phyloP scores from a whole-genome alignment of 2,888 invertebrate species.

The Orthosia cruda region DNA sequence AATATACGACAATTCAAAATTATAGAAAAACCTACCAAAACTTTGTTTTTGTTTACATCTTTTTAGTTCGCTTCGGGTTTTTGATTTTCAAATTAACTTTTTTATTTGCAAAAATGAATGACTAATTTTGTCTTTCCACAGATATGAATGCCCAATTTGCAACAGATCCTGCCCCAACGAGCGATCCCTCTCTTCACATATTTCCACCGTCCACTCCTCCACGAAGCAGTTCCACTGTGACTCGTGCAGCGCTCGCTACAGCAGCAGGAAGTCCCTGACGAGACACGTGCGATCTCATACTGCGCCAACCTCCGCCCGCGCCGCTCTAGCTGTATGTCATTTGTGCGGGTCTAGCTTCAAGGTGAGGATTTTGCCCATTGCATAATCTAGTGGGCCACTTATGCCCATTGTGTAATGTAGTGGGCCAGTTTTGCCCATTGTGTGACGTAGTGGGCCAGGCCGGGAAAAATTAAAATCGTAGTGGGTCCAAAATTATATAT shows the following conservation, averaged over 20 bases:
- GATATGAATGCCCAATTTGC: slow-evolving; percentile 82
- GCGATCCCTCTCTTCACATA: slow-evolving; percentile 74
- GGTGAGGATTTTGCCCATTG: slow-evolving; percentile 69
- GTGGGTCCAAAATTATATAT: too few relatives aligned
- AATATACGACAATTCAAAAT: too few relatives aligned
- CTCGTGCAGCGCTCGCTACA: slow-evolving; percentile 72
- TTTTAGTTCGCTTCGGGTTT: too few relatives aligned
- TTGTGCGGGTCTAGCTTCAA: slow-evolving; percentile 83
- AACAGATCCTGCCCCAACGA: slow-evolving; percentile 74
- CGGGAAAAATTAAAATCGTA: too few relatives aligned
- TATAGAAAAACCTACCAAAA: too few relatives aligned
- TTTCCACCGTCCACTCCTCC: slow-evolving; percentile 72
- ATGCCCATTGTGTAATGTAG: too few relatives aligned
- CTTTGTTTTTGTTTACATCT: too few relatives aligned
- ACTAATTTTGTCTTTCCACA: slow-evolving; percentile 55
- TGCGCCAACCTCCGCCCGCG: background rate
- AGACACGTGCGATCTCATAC: slow-evolving; percentile 73
- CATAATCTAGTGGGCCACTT: background rate
- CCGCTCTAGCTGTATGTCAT: slow-evolving; percentile 78
- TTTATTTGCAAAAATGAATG: too few relatives aligned
- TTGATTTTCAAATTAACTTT: too few relatives aligned
- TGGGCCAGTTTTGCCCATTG: too few relatives aligned
- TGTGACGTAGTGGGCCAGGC: too few relatives aligned
- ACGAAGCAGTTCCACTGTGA: slow-evolving; percentile 72
- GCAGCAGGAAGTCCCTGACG: slow-evolving; percentile 73